Percentiles rank a stretch among this genome's conserved stretches.
Evolutionary conservation across 2,113 vertebrate species (phyloP).

Genomic region (Dipodomys spectabilis): DNA sequence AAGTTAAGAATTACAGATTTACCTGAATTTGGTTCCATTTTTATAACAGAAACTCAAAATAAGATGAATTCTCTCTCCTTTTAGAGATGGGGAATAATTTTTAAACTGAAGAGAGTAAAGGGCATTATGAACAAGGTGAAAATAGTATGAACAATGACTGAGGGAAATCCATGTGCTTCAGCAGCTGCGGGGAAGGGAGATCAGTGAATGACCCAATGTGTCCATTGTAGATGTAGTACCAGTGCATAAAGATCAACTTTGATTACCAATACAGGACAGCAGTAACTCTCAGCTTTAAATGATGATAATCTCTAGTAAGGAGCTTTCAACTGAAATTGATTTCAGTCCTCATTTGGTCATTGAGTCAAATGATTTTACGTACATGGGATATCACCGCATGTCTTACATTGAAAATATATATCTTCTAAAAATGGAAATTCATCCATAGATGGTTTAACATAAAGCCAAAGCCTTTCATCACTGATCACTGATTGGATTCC

Average conservation of each 20-base stretch:
- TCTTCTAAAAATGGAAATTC: not conserved
- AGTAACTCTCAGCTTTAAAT: not conserved
- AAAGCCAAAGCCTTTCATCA: not conserved
- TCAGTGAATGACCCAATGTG: not conserved
- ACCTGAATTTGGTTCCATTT: not conserved
- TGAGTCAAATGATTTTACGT: not conserved
- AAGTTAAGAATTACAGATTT: slow-evolving; percentile 18
- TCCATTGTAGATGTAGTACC: not conserved
- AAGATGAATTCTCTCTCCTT: not conserved
- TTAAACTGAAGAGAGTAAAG: not conserved
- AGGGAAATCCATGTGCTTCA: not conserved
- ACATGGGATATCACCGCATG: not conserved
- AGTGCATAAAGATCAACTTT: not conserved
- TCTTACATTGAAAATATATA: not conserved
- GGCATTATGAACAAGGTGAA: not conserved
- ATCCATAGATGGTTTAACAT: slow-evolving; percentile 2
- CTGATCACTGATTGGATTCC: not conserved
- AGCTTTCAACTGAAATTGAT: not conserved
- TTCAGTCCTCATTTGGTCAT: not conserved
- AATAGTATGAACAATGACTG: not conserved
- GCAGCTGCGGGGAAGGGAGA: not conserved
- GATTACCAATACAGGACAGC: not conserved
- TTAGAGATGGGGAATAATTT: not conserved
- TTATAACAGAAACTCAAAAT: not conserved
- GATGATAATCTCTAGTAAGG: not conserved